Conservation (phyloP, 2,888 invertebrate genomes). For the Xanthia togata region DNA sequence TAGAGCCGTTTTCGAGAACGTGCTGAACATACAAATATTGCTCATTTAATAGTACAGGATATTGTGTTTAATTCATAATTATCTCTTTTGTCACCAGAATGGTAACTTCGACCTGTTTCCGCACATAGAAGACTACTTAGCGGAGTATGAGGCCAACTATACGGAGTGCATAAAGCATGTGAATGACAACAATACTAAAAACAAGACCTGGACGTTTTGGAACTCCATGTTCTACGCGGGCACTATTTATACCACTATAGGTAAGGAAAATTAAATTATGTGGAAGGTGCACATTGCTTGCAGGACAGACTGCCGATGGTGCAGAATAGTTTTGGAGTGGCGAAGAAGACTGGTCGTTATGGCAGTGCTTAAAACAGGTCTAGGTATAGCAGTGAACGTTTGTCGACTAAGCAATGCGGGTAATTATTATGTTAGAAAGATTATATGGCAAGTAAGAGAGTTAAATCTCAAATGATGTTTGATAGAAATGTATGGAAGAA, state of each 20-base stretch:
- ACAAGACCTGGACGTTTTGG: slow-evolving; percentile 95
- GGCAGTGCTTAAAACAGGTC: too few relatives aligned
- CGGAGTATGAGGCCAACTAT: slow-evolving; percentile 89
- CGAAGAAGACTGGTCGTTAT: neutral
- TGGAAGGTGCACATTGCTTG: neutral
- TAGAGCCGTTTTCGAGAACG: too few relatives aligned
- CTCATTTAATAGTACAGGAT: too few relatives aligned
- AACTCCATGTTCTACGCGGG: slow-evolving; percentile 96
- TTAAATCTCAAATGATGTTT: neutral
- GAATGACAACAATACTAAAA: slow-evolving; percentile 83
- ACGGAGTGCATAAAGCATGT: slow-evolving; percentile 85
- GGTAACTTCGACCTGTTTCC: slow-evolving; percentile 69
- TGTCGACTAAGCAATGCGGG: too few relatives aligned
- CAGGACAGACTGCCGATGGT: neutral
- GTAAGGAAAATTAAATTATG: slow-evolving; percentile 81
- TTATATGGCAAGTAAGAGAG: neutral
- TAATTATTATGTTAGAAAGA: neutral
- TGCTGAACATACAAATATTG: too few relatives aligned
- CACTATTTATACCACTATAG: slow-evolving; percentile 97
- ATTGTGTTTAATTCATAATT: neutral
- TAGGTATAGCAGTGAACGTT: too few relatives aligned
- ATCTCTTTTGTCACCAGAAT: slow-evolving; percentile 66
- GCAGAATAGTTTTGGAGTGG: neutral
- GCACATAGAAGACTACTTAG: slow-evolving; percentile 73
- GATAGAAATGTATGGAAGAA: neutral